Percentiles rank a stretch among this genome's conserved stretches.
phyloP scores from a whole-genome alignment of 2,797 vertebrate species.

The Eurystomus glaucurus region DNA sequence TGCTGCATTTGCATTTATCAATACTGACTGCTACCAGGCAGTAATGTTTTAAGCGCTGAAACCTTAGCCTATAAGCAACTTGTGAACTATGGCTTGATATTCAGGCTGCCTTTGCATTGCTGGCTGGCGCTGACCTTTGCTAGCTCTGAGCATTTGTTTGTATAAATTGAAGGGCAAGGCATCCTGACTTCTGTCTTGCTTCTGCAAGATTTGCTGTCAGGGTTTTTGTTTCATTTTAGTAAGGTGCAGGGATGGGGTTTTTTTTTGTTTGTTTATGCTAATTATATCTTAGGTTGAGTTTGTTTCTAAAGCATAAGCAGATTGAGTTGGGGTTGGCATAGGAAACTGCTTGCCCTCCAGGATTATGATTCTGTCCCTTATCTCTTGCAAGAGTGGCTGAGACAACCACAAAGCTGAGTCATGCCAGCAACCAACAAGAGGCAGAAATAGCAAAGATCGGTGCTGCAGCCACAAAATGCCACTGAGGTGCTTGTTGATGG shows the following conservation, averaged over 20 bases:
- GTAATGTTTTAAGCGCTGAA: not conserved
- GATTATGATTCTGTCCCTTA: constrained; percentile 5
- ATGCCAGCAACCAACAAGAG: not conserved
- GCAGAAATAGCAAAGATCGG: constrained; percentile 17
- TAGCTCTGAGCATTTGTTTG: not conserved
- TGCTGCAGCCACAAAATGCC: not conserved
- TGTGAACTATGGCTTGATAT: constrained; percentile 8
- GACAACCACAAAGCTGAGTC: constrained; percentile 50
- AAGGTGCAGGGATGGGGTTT: not conserved
- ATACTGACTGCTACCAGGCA: not conserved
- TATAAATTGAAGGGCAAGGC: not conserved
- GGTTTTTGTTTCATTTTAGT: not conserved
- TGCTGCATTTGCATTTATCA: not conserved
- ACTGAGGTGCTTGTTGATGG: not conserved
- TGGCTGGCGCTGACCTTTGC: not conserved
- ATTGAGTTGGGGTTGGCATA: not conserved
- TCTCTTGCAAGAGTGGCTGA: constrained; percentile 35
- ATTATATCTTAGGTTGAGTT: not conserved
- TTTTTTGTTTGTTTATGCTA: not conserved
- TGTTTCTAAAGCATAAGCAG: not conserved
- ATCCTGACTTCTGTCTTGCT: not conserved
- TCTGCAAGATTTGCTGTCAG: not conserved
- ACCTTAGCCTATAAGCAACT: not conserved
- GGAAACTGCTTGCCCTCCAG: constrained; percentile 8
- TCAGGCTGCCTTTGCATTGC: not conserved